Conservation (phyloP, 1,140 invertebrate genomes). For the Pogonomyrmex californicus region DNA sequence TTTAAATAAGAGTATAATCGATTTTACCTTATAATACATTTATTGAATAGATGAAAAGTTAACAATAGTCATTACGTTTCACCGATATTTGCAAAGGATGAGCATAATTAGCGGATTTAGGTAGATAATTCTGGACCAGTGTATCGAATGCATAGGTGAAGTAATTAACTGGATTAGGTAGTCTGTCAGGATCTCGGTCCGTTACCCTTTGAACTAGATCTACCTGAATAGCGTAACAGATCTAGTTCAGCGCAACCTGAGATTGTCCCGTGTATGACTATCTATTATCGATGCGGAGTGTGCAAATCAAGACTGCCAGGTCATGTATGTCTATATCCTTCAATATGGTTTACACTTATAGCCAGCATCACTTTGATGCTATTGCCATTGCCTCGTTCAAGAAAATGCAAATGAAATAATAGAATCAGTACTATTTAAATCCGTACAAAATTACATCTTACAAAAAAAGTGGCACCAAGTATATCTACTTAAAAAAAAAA, state of each 20-base stretch:
- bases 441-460: neutral
- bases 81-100: neutral
- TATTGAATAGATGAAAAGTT: neutral
- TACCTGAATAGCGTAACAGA: slow-evolving; percentile 50
- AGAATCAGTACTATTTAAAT: neutral
- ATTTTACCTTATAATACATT: neutral
- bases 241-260: slow-evolving; percentile 55
- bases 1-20: neutral
- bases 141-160: slow-evolving; percentile 6
- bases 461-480: no score
- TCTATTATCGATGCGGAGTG: slow-evolving; percentile 50
- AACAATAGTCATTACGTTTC: neutral
- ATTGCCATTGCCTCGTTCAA: neutral
- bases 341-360: neutral
- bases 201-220: slow-evolving; percentile 56
- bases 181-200: slow-evolving; percentile 42
- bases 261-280: slow-evolving; percentile 53
- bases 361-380: neutral
- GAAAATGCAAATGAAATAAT: neutral
- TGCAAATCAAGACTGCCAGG: slow-evolving; percentile 51
- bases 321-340: slow-evolving; percentile 33
- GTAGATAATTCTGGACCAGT: slow-evolving; percentile 13
- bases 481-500: no score
- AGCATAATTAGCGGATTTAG: slow-evolving; percentile 1
- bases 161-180: slow-evolving; percentile 53